Percentiles rank a stretch among this genome's conserved stretches.
phyloP scores from a whole-genome alignment of 2,888 invertebrate genomes.

The Epinotia ramella region DNA sequence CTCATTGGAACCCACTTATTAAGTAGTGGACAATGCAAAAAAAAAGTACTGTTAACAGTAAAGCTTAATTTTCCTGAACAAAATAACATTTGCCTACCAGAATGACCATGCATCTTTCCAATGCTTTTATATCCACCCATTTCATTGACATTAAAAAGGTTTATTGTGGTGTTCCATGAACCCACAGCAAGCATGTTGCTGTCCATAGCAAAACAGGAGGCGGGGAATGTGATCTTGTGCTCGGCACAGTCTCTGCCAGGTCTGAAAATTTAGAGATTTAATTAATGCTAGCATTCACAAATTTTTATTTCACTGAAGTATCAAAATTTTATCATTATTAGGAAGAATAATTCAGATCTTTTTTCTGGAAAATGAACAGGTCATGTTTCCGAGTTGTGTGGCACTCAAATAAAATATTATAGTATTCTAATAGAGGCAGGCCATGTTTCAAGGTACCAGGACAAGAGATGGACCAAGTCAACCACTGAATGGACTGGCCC shows the following conservation, averaged over 20 bases:
- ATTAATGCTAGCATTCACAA: neutral
- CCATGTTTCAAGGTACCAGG: too few species aligned
- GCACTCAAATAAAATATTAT: neutral
- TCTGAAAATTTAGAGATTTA: conserved; percentile 63
- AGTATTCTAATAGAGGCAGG: neutral
- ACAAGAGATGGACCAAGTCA: too few species aligned
- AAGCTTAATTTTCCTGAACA: neutral
- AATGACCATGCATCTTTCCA: conserved; percentile 82
- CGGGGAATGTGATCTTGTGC: conserved; percentile 85
- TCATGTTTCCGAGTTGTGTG: neutral
- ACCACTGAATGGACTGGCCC: too few species aligned
- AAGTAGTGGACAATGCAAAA: neutral
- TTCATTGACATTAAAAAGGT: conserved; percentile 81
- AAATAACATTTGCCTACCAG: conserved; percentile 57
- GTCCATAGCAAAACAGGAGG: conserved; percentile 86
- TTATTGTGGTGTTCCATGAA: conserved; percentile 86
- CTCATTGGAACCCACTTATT: neutral
- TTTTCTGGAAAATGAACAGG: too few species aligned
- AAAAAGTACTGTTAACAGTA: neutral
- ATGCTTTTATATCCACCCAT: conserved; percentile 83
- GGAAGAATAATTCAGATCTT: too few species aligned
- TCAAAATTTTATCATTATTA: too few species aligned
- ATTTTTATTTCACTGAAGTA: too few species aligned
- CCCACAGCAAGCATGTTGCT: conserved; percentile 84
- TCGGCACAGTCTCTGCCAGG: conserved; percentile 88